Evolutionary conservation across 2,888 invertebrate species (phyloP), one percentile per base, ranked within the genome.

Genomic region (Alloscopus bannaensis): DNA sequence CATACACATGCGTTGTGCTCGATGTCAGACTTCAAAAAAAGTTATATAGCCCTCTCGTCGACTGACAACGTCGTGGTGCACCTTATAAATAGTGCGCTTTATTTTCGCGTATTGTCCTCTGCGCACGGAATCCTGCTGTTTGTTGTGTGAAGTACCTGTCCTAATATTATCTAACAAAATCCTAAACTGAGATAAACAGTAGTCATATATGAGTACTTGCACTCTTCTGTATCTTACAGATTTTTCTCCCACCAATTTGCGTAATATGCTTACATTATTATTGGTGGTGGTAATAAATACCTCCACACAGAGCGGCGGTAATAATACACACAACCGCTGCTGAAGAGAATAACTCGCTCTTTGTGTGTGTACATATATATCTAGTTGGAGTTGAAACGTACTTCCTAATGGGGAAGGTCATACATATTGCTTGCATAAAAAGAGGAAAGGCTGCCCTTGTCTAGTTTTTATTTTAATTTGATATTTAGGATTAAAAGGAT

Each of bases 351-450:
- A 45, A 6, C 45, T 4, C 47, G 20, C 11, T 47, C 24, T 59
- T 60, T 20, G 20, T 57, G 28, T 28, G 22, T 45, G 13, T 36
- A 24, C 11, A 22, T 57, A 57, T 57, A 16, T 26, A 60, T 64
- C n/a, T 45, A n/a, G 20, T 31, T 18, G 4, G 20, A 50, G 13
- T 29, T 66, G 60, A 47, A 66, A 66, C 69, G 64, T 26, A 73
- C 78, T 81, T 81, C 78, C 78, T 81, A 81, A 81, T 81, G 76
- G 70, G 79, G 82, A 83, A 83, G 83, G 83, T 83, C 83, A 73
- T 28, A 81, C 81, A 65, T 31, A 55, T 60, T 66, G 22, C 68
- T 55, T 69, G 65, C 59, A 59, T 65, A 71, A 64, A 71, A 78
- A 79, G 73, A 80, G 78, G 76, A 75, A 83, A 71, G 78, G 71